Evolutionary conservation across 2,888 invertebrate species (phyloP), one percentile per base, ranked within the genome.

Genomic region (Pilophorus perplexus): DNA sequence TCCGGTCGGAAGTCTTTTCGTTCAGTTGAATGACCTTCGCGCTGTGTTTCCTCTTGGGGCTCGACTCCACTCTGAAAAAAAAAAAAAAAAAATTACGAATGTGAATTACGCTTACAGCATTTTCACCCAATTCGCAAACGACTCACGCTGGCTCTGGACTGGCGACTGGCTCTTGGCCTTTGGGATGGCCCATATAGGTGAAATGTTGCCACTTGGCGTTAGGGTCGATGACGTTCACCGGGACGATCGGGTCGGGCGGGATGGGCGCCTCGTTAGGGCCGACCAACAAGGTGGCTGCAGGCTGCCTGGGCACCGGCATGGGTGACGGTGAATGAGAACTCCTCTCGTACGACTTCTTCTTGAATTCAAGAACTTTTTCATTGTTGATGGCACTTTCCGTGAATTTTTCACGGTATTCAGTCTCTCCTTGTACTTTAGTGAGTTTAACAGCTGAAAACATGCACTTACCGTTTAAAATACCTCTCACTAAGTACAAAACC

Each of bases 1-100:
- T 65, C 6, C 42, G 40, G 1, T 65, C 65, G 5, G 65, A 65
- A 4, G 65, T 65, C 37, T 65, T 65, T 27, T 65, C 33, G 22
- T 65, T 65, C 22, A 65, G 18, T 27, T 54, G 16, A 1, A 64
- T 33, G 3, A 52, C 14, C n/a, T 50, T n/a, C 6, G 42, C 42
- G 27, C 12, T 37, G 37, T 55, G n/a, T n/a, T n/a, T n/a, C n/a
- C n/a, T n/a, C n/a, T n/a, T n/a, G n/a, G n/a, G n/a, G n/a, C n/a
- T n/a, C n/a, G n/a, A n/a, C n/a, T n/a, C n/a, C n/a, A n/a, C n/a
- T n/a, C n/a, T n/a, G n/a, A n/a, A n/a, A n/a, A n/a, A n/a, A n/a
- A n/a, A n/a, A n/a, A n/a, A n/a, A n/a, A n/a, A n/a, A n/a, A n/a
- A n/a, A n/a, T n/a, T n/a, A n/a, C n/a, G n/a, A n/a, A n/a, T n/a